Evolutionary conservation across 2,888 invertebrate species (phyloP).

Genomic region (Agonum fuliginosum): DNA sequence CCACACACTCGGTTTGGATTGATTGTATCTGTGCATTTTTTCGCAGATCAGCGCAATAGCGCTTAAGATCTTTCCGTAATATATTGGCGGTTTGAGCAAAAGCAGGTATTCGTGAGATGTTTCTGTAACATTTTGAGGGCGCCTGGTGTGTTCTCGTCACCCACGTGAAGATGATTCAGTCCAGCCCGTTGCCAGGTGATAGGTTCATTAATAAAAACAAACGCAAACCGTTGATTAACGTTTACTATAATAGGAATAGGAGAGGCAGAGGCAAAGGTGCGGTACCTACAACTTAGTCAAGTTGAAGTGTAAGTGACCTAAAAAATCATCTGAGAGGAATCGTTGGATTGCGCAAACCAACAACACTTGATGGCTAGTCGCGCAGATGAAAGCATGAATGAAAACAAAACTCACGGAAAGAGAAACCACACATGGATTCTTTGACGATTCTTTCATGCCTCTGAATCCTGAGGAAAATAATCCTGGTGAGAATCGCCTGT

Average conservation of each 20-base stretch:
- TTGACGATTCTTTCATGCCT: too few relatives aligned
- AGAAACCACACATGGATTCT: too few relatives aligned
- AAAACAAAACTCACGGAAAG: not conserved
- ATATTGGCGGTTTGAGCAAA: too few relatives aligned
- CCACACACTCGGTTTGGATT: too few relatives aligned
- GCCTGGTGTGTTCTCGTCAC: conserved; percentile 6
- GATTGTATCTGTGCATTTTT: too few relatives aligned
- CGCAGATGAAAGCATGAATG: conserved; percentile 20
- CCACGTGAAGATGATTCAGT: conserved; percentile 54
- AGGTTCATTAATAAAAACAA: conserved; percentile 72
- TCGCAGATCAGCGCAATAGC: too few relatives aligned
- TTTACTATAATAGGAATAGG: conserved; percentile 72
- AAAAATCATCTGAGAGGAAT: too few relatives aligned
- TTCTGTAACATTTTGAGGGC: too few relatives aligned
- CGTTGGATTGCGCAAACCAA: not conserved
- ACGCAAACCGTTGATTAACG: conserved; percentile 71
- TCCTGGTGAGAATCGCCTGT: too few relatives aligned
- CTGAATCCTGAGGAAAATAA: too few relatives aligned
- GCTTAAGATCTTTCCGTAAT: too few relatives aligned
- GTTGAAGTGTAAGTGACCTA: conserved; percentile 48
- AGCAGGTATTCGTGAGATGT: too few relatives aligned
- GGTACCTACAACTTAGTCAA: conserved; percentile 67
- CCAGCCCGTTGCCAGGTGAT: conserved; percentile 65
- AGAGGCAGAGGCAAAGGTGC: conserved; percentile 70
- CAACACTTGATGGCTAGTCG: not conserved